Percentiles rank a stretch among this genome's conserved stretches.
Conservation (phyloP, 1,140 invertebrate species). For the Argopecten irradians region DNA sequence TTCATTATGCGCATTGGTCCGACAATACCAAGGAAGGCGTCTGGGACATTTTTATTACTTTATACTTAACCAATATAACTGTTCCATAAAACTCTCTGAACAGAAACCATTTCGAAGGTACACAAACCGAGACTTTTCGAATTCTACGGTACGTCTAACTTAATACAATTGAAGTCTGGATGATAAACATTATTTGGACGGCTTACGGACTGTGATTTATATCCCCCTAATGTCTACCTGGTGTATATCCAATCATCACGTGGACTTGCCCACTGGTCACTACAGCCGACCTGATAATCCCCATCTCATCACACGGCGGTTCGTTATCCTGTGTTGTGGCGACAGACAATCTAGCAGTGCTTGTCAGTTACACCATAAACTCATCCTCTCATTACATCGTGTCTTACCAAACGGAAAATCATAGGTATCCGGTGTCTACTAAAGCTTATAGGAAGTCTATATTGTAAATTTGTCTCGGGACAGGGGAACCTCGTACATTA, state of each 20-base stretch:
- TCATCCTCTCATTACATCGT: not conserved
- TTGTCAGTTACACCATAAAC: not conserved
- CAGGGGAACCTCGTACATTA: not conserved
- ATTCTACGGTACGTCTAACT: not conserved
- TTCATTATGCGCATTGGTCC: too few species aligned
- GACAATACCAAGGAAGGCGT: too few species aligned
- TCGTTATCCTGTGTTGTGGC: not conserved
- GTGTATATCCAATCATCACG: not conserved
- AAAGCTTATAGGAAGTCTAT: not conserved
- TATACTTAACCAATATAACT: too few species aligned
- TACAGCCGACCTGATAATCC: not conserved
- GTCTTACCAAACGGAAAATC: not conserved
- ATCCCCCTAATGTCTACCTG: not conserved
- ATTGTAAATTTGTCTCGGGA: not conserved
- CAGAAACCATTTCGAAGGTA: not conserved
- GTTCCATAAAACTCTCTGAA: not conserved
- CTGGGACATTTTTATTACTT: too few species aligned
- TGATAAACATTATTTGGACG: not conserved
- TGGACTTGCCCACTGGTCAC: not conserved
- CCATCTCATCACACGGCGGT: not conserved
- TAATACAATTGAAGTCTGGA: not conserved
- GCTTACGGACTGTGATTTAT: not conserved
- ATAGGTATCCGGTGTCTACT: not conserved
- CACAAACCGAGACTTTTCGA: not conserved
- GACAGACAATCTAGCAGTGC: not conserved